phyloP scores from a whole-genome alignment of 2,888 invertebrate species.

The Aphidoletes aphidimyza region DNA sequence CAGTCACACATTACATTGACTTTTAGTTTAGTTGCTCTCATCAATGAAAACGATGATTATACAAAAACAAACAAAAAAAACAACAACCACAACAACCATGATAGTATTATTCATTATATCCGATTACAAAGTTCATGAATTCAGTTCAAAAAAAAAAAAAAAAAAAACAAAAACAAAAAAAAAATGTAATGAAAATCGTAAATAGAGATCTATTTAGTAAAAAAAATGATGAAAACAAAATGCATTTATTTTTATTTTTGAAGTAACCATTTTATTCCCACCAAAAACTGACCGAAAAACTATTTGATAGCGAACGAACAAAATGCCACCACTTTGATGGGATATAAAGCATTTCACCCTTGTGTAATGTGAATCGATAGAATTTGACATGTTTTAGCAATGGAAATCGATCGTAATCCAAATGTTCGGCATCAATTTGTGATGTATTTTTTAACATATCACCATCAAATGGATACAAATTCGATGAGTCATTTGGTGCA shows the following conservation, averaged over 20 bases:
- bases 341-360: constrained; percentile 93
- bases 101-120: constrained; percentile 47
- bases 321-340: constrained; percentile 98
- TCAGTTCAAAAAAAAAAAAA: not conserved
- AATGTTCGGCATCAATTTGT: constrained; percentile 84
- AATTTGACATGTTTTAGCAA: constrained; percentile 73
- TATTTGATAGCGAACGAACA: constrained; percentile 85
- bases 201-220: constrained; percentile 39
- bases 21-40: not conserved
- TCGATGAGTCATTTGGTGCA: constrained; percentile 74
- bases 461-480: constrained; percentile 83
- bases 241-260: not conserved
- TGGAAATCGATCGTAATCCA: constrained; percentile 80
- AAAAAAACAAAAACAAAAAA: too few relatives aligned
- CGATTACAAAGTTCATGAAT: constrained; percentile 28
- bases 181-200: constrained; percentile 14
- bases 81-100: not conserved
- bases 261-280: constrained; percentile 72
- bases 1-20: constrained; percentile 27
- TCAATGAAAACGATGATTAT: not conserved
- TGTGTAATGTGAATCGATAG: constrained; percentile 76
- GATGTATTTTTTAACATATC: constrained; percentile 89
- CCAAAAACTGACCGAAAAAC: constrained; percentile 99
- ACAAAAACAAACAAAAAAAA: not conserved
- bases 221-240: not conserved